phyloP scores from a whole-genome alignment of 2,797 vertebrate genomes.

The Simalia tracyae region DNA sequence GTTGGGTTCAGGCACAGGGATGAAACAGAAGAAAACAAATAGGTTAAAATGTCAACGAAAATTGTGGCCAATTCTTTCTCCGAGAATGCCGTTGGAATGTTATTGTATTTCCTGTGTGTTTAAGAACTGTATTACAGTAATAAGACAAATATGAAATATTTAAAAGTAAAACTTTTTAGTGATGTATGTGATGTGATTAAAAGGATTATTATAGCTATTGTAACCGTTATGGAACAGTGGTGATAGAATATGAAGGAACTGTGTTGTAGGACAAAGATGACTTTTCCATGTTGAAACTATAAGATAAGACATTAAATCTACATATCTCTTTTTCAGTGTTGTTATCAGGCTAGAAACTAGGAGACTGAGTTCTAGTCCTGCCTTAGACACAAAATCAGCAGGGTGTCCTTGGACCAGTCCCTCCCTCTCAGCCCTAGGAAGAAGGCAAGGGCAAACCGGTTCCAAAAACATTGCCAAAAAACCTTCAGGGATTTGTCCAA shows the following conservation, averaged over 20 bases:
- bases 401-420: neutral
- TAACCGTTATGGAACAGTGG: neutral
- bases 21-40: too few species aligned
- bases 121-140: neutral
- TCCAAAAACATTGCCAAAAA: neutral
- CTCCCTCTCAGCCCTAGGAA: neutral
- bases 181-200: neutral
- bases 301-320: neutral
- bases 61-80: neutral
- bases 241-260: neutral
- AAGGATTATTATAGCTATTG: neutral
- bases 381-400: neutral
- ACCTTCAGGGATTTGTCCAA: neutral
- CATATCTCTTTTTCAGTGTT: neutral
- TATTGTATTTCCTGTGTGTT: neutral
- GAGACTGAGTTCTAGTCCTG: neutral
- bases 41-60: too few species aligned
- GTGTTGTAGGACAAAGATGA: neutral
- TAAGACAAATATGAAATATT: neutral
- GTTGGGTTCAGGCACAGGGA: too few species aligned
- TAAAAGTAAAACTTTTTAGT: neutral
- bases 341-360: neutral
- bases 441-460: neutral
- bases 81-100: neutral
- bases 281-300: neutral